Evolutionary conservation across 2,888 invertebrate genomes (phyloP).

Genomic region (Ichneumoninae sp.): DNA sequence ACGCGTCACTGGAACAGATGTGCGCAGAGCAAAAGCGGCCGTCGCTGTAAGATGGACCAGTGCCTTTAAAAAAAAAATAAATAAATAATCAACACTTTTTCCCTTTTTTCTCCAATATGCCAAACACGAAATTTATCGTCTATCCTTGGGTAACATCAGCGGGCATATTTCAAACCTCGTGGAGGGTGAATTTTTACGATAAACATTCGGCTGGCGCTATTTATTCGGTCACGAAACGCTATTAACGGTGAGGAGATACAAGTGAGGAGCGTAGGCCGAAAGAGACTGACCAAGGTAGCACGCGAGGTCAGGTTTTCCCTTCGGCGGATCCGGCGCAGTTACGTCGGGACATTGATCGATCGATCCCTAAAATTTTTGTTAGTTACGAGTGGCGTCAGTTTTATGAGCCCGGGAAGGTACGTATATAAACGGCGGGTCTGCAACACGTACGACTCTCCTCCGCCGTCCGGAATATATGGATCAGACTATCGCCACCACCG

Average conservation of each 20-base stretch:
- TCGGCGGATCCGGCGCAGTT: neutral
- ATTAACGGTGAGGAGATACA: neutral
- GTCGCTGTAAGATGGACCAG: too few species aligned
- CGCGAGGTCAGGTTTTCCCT: conserved; percentile 39
- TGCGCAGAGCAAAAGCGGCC: too few species aligned
- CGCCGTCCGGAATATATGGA: conserved; percentile 24
- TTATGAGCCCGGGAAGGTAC: conserved; percentile 4
- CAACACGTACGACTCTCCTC: neutral
- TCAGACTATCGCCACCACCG: conserved; percentile 6
- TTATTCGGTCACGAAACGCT: conserved; percentile 1
- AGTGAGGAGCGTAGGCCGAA: neutral
- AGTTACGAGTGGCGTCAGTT: conserved; percentile 31
- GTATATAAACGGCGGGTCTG: neutral
- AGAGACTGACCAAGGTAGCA: conserved; percentile 9
- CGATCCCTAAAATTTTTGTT: conserved; percentile 41
- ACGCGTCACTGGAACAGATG: too few species aligned
- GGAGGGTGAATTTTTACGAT: conserved; percentile 7
- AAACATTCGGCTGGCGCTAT: neutral
- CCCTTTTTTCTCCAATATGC: too few species aligned
- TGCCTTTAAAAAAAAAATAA: too few species aligned
- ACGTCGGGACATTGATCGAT: conserved; percentile 37
- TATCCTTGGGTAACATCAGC: neutral
- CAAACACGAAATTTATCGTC: too few species aligned
- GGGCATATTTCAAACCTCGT: neutral
- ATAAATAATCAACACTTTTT: too few species aligned